Evolutionary conservation across 2,888 invertebrate species (phyloP), one percentile per base, ranked within the genome.

Genomic region (Parascotia fuliginaria): DNA sequence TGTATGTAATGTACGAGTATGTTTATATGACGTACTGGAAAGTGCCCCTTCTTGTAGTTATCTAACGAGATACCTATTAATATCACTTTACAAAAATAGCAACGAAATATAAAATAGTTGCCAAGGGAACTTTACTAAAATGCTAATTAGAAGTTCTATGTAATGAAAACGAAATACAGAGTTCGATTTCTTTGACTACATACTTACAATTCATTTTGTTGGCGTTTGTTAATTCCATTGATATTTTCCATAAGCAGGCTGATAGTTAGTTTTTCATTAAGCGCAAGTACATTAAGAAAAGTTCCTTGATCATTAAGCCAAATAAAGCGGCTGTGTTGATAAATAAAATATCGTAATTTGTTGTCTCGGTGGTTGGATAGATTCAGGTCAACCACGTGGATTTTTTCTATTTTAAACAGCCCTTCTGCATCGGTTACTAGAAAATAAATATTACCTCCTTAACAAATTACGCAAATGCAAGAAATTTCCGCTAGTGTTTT

Each of bases 191-290:
- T n/a, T 7, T 24, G 6, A 1, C 9, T 9, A 31, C 28, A 40
- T 44, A 89, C 93, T 92, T 84, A 94, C 94, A 93, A 80, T 83
- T 93, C 93, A 68, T 81, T 85, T 74, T 94, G 93, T 65, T 94
- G 93, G 14, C 86, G 77, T 69, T 93, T 91, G 54, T 89, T 92
- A 41, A 94, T 83, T 9, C 94, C 94, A 40, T 82, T 79, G 36
- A 87, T 85, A 66, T 92, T 90, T 68, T 93, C 93, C 83, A 93
- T 83, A 55, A 94, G 79, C 50, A 87, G 70, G 58, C 81, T 85
- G 33, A 94, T 83, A 11, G 93, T 89, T 14, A 92, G 71, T 60
- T 87, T 91, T 61, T 92, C 91, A 66, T 92, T 92, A 15, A 92
- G 83, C 13, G 86, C 79, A 57, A 87, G 81, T 32, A 92, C 89